Conservation (phyloP, 2,888 invertebrate species). For the Epistrophe eligans region DNA sequence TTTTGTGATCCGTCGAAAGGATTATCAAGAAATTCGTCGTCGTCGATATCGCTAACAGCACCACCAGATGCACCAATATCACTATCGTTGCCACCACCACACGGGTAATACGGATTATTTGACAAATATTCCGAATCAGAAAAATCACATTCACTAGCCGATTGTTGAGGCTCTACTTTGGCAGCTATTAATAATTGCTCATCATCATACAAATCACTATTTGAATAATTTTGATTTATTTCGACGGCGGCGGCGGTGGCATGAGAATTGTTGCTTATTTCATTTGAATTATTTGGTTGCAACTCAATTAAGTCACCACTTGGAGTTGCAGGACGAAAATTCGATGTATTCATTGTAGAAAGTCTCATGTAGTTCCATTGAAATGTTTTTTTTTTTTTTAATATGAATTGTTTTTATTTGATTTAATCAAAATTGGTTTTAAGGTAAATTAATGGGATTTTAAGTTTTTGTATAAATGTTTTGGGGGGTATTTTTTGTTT, state of each 20-base stretch:
- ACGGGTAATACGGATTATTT: conserved; percentile 63
- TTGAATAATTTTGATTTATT: conserved; percentile 21
- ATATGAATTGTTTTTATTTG: background rate
- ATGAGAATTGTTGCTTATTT: conserved; percentile 15
- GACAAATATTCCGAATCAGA: conserved; percentile 66
- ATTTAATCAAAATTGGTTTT: background rate
- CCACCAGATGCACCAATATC: conserved; percentile 58
- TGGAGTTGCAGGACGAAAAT: conserved; percentile 60
- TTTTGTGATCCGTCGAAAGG: conserved; percentile 33
- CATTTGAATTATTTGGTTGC: conserved; percentile 30
- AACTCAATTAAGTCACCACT: conserved; percentile 62
- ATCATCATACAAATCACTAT: conserved; percentile 38
- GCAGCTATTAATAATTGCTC: background rate
- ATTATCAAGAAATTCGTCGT: conserved; percentile 46
- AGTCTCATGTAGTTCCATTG: conserved; percentile 65
- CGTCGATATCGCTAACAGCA: conserved; percentile 43
- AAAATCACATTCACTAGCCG: conserved; percentile 50
- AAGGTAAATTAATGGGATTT: background rate
- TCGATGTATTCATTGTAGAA: conserved; percentile 71
- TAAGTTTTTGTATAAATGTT: background rate
- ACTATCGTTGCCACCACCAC: conserved; percentile 51
- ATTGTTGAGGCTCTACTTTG: conserved; percentile 36
- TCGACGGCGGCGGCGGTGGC: background rate
- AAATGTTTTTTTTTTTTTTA: conserved; percentile 37
- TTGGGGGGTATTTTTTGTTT: background rate